phyloP scores from a whole-genome alignment of 2,888 invertebrate genomes.

The Gibbula magus region DNA sequence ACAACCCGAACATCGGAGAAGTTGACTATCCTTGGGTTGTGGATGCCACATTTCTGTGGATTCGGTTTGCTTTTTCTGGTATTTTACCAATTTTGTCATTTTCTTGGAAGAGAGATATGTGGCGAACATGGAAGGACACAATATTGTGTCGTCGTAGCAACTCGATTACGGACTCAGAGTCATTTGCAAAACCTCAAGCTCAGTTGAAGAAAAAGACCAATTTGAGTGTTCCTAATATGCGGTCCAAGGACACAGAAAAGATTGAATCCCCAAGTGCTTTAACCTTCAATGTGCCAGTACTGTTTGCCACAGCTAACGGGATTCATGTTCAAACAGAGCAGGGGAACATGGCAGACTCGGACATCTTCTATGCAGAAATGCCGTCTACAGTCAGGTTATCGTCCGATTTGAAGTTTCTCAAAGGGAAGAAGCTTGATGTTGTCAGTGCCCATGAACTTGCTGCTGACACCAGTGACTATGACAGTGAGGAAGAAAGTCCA shows the following conservation, averaged over 20 bases:
- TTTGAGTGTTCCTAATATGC: not conserved
- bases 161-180: slow-evolving; percentile 59
- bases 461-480: slow-evolving; percentile 71
- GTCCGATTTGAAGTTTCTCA: slow-evolving; percentile 29
- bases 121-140: slow-evolving; percentile 66
- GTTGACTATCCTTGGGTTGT: slow-evolving; percentile 61
- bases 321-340: slow-evolving; percentile 60
- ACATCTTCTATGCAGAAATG: slow-evolving; percentile 36
- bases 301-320: slow-evolving; percentile 70
- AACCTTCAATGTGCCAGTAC: slow-evolving; percentile 65
- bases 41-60: slow-evolving; percentile 65
- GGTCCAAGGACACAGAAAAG: slow-evolving; percentile 38
- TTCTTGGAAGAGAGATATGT: slow-evolving; percentile 64
- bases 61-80: slow-evolving; percentile 63
- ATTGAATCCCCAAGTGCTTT: slow-evolving; percentile 39
- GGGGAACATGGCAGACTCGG: slow-evolving; percentile 40
- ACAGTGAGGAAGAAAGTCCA: slow-evolving; percentile 56
- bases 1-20: slow-evolving; percentile 29
- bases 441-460: slow-evolving; percentile 55
- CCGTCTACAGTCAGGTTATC: slow-evolving; percentile 23
- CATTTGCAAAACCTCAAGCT: slow-evolving; percentile 32
- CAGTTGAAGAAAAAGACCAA: slow-evolving; percentile 33
- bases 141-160: slow-evolving; percentile 68
- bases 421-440: slow-evolving; percentile 67
- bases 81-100: slow-evolving; percentile 64